These are phyloP conservation scores for Notothenia coriiceps DNA, from an alignment of 2,113 vertebrate species.

Conservation along the genomic window DNA sequence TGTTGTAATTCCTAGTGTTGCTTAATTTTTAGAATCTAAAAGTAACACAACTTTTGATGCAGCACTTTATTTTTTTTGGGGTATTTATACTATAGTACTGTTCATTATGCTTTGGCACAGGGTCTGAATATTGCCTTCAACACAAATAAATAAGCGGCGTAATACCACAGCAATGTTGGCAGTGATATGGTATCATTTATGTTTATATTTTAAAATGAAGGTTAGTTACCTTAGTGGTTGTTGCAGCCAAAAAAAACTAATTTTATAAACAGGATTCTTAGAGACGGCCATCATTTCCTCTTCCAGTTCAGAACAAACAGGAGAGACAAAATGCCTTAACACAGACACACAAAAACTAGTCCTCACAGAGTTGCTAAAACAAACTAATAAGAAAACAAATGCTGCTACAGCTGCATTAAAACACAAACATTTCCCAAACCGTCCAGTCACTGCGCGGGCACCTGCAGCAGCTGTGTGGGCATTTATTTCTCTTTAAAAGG, in stretches of 20 bases:
- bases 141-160: background rate
- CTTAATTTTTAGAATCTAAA: background rate
- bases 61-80: background rate
- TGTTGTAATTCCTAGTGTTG: background rate
- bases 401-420: slow-evolving; percentile 24
- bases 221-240: background rate
- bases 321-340: background rate
- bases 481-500: slow-evolving; percentile 96
- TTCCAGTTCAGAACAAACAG: background rate
- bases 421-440: slow-evolving; percentile 43
- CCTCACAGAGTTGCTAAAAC: background rate
- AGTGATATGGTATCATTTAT: background rate
- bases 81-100: background rate
- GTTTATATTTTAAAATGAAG: slow-evolving; percentile 3
- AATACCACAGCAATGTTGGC: background rate
- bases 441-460: background rate
- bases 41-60: background rate
- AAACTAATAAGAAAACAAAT: background rate
- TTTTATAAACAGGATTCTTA: background rate
- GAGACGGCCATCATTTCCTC: background rate
- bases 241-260: background rate
- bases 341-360: background rate
- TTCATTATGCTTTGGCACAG: background rate
- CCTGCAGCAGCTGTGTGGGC: slow-evolving; percentile 77
- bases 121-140: background rate